Evolutionary conservation across 2,888 invertebrate genomes (phyloP).

Genomic region (Caenorhabditis japonica): DNA sequence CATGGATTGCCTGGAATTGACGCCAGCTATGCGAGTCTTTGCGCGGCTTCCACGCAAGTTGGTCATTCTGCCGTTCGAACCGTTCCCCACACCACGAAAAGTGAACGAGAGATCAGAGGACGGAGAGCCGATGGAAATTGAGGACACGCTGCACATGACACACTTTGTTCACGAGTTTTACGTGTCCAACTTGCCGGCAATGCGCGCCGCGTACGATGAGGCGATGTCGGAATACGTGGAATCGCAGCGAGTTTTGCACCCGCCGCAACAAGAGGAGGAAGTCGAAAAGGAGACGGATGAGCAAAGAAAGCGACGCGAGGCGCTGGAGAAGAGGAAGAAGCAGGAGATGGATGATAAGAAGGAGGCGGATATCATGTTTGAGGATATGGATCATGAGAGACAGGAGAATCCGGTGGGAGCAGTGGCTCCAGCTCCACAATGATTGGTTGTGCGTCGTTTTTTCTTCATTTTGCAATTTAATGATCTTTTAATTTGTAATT

Average conservation of each 20-base stretch:
- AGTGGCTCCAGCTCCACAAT: neutral
- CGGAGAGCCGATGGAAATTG: slow-evolving; percentile 81
- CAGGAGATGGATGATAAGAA: slow-evolving; percentile 53
- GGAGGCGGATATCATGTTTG: slow-evolving; percentile 69
- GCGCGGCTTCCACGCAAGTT: slow-evolving; percentile 87
- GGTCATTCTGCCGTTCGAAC: slow-evolving; percentile 86
- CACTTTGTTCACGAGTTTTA: slow-evolving; percentile 94
- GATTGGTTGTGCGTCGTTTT: neutral
- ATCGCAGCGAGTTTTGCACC: slow-evolving; percentile 33
- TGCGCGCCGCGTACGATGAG: slow-evolving; percentile 64
- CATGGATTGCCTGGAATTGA: slow-evolving; percentile 95
- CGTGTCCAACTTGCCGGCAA: slow-evolving; percentile 80
- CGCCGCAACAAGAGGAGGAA: slow-evolving; percentile 17
- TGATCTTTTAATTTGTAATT: slow-evolving; percentile 2
- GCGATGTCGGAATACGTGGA: slow-evolving; percentile 55
- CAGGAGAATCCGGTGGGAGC: slow-evolving; percentile 56
- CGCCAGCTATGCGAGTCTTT: slow-evolving; percentile 92
- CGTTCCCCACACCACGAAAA: slow-evolving; percentile 83
- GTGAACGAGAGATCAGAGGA: slow-evolving; percentile 68
- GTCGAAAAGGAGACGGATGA: slow-evolving; percentile 51
- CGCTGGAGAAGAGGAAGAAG: slow-evolving; percentile 38
- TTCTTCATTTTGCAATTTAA: neutral
- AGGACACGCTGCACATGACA: slow-evolving; percentile 94
- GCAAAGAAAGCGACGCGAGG: slow-evolving; percentile 42
- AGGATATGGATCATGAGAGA: slow-evolving; percentile 74